Conservation (phyloP, 2,113 vertebrate genomes). For the Riparia riparia region DNA sequence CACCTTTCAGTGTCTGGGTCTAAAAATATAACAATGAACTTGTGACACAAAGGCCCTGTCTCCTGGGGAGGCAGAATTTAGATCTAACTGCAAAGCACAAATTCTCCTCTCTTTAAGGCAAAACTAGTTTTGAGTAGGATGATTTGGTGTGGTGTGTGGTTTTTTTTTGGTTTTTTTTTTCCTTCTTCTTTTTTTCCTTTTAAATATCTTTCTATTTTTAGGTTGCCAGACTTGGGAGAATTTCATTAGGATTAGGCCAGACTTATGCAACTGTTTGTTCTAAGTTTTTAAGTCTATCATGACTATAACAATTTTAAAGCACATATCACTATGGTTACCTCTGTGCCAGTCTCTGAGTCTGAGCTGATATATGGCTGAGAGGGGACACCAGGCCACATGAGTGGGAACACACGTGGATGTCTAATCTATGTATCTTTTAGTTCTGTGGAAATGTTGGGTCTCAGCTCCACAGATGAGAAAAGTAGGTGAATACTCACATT, state of each 20-base stretch:
- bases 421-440: neutral
- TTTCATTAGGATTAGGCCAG: constrained; percentile 25
- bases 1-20: constrained; percentile 21
- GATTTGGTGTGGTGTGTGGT: neutral
- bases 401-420: neutral
- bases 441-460: neutral
- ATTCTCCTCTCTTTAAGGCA: neutral
- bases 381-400: neutral
- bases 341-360: neutral
- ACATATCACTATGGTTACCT: constrained; percentile 35
- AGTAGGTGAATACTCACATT: neutral
- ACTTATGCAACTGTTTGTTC: neutral
- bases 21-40: constrained; percentile 60
- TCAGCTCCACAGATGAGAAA: neutral
- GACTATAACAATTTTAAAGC: neutral
- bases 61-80: neutral
- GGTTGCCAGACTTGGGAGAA: neutral
- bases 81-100: neutral
- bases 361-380: neutral
- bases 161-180: neutral
- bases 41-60: constrained; percentile 21
- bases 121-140: neutral
- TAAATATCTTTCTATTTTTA: neutral
- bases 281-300: neutral
- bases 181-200: neutral